Evolutionary conservation across 1,140 invertebrate genomes (phyloP).

Genomic region (Phymastichus coffea): DNA sequence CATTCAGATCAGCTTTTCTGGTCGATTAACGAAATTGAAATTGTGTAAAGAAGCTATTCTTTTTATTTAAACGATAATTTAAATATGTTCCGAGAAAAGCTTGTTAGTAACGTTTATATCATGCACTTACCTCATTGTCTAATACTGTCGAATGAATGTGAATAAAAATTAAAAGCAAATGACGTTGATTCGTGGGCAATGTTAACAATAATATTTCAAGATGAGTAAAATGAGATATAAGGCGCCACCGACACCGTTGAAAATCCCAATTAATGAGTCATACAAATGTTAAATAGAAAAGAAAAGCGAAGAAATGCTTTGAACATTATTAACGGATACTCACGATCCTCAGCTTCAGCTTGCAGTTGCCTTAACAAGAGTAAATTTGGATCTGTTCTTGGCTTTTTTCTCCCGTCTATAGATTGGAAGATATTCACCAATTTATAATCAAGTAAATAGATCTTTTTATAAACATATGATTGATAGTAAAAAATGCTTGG

Average conservation of each 20-base stretch:
- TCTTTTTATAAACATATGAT: too few relatives aligned
- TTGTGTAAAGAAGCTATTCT: too few relatives aligned
- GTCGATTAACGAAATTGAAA: too few relatives aligned
- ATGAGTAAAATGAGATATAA: slow-evolving; percentile 19
- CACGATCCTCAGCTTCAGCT: slow-evolving; percentile 60
- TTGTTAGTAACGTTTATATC: neutral
- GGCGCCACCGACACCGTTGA: slow-evolving; percentile 21
- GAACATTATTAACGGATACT: slow-evolving; percentile 50
- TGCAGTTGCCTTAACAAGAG: slow-evolving; percentile 58
- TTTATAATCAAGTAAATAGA: too few relatives aligned
- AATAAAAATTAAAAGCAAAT: slow-evolving; percentile 9
- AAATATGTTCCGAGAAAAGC: neutral
- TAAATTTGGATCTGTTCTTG: slow-evolving; percentile 57
- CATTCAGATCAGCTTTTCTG: too few relatives aligned
- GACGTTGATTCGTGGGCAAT: slow-evolving; percentile 21
- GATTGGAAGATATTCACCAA: too few relatives aligned
- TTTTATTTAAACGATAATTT: too few relatives aligned
- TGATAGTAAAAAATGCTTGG: too few relatives aligned
- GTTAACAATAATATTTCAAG: slow-evolving; percentile 19
- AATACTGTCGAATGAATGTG: too few relatives aligned
- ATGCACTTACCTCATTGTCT: neutral
- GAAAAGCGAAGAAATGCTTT: slow-evolving; percentile 7
- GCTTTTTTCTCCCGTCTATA: too few relatives aligned
- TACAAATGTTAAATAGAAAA: slow-evolving; percentile 3
- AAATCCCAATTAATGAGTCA: slow-evolving; percentile 4